These are phyloP conservation scores for Drosophila nr. perissopoda DNA, from an alignment of 2,888 invertebrate genomes.

Conservation along the genomic window DNA sequence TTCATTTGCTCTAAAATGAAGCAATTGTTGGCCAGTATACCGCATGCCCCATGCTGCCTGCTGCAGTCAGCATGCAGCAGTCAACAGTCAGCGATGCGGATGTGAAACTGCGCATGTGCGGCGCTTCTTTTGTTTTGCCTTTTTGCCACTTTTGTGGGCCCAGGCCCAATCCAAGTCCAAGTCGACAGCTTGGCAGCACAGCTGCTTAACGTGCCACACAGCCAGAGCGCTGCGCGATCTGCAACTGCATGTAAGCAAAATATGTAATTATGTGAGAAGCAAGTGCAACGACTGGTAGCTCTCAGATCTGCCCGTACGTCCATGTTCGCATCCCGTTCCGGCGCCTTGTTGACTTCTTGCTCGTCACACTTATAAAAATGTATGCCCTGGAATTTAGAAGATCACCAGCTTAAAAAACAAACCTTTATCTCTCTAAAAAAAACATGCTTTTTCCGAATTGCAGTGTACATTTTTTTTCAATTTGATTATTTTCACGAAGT, in stretches of 20 bases:
- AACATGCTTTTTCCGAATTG: background rate
- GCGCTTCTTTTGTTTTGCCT: slow-evolving; percentile 71
- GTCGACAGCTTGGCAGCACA: slow-evolving; percentile 31
- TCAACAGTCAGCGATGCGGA: slow-evolving; percentile 64
- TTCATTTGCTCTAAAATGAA: slow-evolving; percentile 76
- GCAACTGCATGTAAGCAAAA: slow-evolving; percentile 58
- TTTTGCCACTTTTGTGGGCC: slow-evolving; percentile 68
- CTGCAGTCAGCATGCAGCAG: slow-evolving; percentile 15
- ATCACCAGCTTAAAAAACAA: background rate
- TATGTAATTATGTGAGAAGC: slow-evolving; percentile 77
- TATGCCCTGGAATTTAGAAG: background rate
- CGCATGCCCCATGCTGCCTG: slow-evolving; percentile 16
- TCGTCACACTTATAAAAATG: background rate
- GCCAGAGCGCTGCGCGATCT: slow-evolving; percentile 27
- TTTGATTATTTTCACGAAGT: background rate
- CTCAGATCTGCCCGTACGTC: slow-evolving; percentile 20
- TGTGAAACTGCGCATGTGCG: slow-evolving; percentile 74
- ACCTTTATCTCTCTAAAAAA: background rate
- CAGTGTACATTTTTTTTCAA: background rate
- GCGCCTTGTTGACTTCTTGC: slow-evolving; percentile 26
- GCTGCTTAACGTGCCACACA: slow-evolving; percentile 76
- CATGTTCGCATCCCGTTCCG: slow-evolving; percentile 17
- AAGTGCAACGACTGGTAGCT: slow-evolving; percentile 39
- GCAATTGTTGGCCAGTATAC: slow-evolving; percentile 63
- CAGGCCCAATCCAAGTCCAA: slow-evolving; percentile 16